Percentiles rank a stretch among this genome's conserved stretches.
These are phyloP conservation scores for Exaiptasia diaphana DNA, from an alignment of 64 coral and sea anemone species.

Conservation along the genomic window DNA sequence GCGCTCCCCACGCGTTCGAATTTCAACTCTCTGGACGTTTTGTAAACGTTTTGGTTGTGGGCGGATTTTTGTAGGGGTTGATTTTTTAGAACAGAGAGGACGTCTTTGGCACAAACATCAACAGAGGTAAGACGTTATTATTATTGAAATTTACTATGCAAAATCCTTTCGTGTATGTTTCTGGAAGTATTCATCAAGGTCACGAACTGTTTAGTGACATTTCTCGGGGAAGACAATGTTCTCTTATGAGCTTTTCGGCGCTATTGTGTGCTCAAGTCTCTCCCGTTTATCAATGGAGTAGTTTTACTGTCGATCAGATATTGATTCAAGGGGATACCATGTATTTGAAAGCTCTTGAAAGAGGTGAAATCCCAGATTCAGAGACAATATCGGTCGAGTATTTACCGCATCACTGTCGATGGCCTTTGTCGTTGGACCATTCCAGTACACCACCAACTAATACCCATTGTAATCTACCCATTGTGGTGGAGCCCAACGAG, in stretches of 20 bases:
- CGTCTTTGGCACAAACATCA: too few relatives aligned
- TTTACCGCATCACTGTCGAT: background rate
- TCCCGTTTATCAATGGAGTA: background rate
- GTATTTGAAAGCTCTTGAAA: background rate
- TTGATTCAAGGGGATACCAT: background rate
- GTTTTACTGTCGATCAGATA: conserved; percentile 11
- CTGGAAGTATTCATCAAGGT: conserved; percentile 19
- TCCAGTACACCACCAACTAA: too few relatives aligned
- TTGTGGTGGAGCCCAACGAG: background rate
- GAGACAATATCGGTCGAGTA: background rate
- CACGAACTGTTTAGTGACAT: conserved; percentile 9
- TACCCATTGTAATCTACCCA: too few relatives aligned
- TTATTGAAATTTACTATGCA: too few relatives aligned
- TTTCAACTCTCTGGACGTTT: too few relatives aligned
- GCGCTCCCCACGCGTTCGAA: too few relatives aligned
- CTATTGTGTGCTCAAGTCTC: background rate
- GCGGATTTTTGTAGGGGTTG: too few relatives aligned
- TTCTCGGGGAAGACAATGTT: conserved; percentile 18
- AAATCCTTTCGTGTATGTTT: conserved; percentile 6
- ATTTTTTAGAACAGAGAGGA: too few relatives aligned
- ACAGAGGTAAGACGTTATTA: too few relatives aligned
- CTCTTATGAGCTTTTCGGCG: conserved; percentile 12
- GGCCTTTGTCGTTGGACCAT: too few relatives aligned
- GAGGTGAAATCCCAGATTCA: background rate
- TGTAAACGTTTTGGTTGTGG: too few relatives aligned